These are phyloP conservation scores for Drosophila kikkawai DNA, from an alignment of 1,140 invertebrate species.

Conservation along the genomic window DNA sequence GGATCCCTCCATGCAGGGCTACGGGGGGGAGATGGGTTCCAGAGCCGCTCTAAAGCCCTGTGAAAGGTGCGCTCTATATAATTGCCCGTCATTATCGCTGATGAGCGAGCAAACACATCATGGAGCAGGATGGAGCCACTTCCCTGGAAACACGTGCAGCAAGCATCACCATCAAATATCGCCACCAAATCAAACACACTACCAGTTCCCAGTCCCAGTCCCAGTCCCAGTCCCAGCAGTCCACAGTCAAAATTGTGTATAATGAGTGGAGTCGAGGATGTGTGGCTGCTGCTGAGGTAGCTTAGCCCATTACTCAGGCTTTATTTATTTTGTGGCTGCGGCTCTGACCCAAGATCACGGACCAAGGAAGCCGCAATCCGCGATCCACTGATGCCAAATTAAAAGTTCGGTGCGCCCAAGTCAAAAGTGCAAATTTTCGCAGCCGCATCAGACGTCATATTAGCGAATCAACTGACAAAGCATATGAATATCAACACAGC, in stretches of 20 bases:
- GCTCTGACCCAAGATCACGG: background rate
- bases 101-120: conserved; percentile 72
- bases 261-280: conserved; percentile 73
- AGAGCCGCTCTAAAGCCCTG: conserved; percentile 15
- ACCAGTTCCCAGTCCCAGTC: conserved; percentile 17
- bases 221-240: conserved; percentile 13
- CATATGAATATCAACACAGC: conserved; percentile 84
- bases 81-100: conserved; percentile 81
- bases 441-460: conserved; percentile 82
- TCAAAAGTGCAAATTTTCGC: conserved; percentile 83
- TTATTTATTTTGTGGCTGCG: conserved; percentile 74
- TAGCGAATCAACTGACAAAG: conserved; percentile 84
- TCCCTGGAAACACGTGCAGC: conserved; percentile 65
- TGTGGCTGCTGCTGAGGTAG: conserved; percentile 62
- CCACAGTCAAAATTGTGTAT: conserved; percentile 71
- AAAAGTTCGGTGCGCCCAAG: conserved; percentile 73
- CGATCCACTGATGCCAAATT: conserved; percentile 53
- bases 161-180: conserved; percentile 65
- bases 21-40: background rate
- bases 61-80: conserved; percentile 40
- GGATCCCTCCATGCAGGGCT: background rate
- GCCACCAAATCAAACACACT: conserved; percentile 73
- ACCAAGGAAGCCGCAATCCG: background rate
- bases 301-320: conserved; percentile 81
- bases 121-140: conserved; percentile 45